These are phyloP conservation scores for Drymonia ruficornis DNA, from an alignment of 2,888 invertebrate genomes.

Conservation along the genomic window DNA sequence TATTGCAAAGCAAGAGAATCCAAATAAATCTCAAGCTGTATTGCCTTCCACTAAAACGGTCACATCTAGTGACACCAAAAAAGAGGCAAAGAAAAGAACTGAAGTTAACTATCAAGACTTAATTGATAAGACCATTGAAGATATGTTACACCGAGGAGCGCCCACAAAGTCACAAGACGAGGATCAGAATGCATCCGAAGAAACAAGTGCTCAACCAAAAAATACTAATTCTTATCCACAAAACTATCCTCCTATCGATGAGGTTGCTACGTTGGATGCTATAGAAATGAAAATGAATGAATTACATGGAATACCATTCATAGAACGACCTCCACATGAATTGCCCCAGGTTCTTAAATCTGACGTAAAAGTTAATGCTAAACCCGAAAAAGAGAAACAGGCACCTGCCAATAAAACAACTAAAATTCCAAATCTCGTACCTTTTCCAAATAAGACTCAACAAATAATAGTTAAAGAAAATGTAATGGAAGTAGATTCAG, in stretches of 20 bases:
- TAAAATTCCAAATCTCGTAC: constrained; percentile 56
- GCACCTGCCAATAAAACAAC: constrained; percentile 35
- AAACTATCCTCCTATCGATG: constrained; percentile 38
- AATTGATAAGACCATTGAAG: constrained; percentile 78
- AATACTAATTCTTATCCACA: constrained; percentile 35
- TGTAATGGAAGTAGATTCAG: constrained; percentile 50
- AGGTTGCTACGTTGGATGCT: constrained; percentile 57
- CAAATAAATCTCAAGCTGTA: constrained; percentile 4
- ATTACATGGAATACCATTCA: constrained; percentile 73
- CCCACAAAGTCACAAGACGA: constrained; percentile 54
- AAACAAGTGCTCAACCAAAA: constrained; percentile 23
- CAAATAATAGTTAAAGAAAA: constrained; percentile 42
- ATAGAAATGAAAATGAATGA: constrained; percentile 81
- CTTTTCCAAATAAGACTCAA: constrained; percentile 50
- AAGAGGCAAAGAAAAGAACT: constrained; percentile 42
- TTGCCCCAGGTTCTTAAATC: constrained; percentile 50
- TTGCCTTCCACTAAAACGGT: constrained; percentile 3
- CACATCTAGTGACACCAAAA: constrained; percentile 9
- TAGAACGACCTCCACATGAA: constrained; percentile 68
- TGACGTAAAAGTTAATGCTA: constrained; percentile 45
- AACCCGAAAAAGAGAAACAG: constrained; percentile 44
- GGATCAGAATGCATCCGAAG: constrained; percentile 34
- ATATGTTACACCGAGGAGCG: constrained; percentile 63
- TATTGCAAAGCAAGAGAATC: constrained; percentile 27
- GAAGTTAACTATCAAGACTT: constrained; percentile 70